These are phyloP conservation scores for Peribatodes rhomboidaria DNA, from an alignment of 2,888 invertebrate species.

Conservation along the genomic window DNA sequence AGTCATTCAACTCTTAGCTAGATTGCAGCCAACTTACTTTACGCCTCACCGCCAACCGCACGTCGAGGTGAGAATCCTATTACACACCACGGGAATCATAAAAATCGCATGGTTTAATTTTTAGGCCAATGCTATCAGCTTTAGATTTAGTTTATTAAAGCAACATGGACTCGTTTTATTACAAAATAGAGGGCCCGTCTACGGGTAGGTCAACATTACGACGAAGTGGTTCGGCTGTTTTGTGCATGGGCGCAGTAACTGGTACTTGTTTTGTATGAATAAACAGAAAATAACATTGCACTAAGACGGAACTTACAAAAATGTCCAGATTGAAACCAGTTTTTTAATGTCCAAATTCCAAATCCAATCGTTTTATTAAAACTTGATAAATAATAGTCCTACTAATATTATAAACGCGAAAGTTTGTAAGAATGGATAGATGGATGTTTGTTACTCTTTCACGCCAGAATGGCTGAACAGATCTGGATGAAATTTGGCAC, in stretches of 20 bases:
- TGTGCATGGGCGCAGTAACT: conserved; percentile 29
- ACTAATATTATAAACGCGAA: no score
- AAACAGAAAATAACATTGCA: conserved; percentile 21
- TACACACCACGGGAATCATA: conserved; percentile 18
- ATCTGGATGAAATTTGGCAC: no score
- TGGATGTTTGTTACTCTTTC: no score
- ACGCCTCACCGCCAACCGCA: conserved; percentile 27
- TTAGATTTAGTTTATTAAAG: neutral
- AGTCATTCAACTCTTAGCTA: conserved; percentile 20
- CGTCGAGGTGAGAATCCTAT: conserved; percentile 21
- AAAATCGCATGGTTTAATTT: conserved; percentile 19
- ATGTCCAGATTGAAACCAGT: conserved; percentile 16
- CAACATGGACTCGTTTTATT: conserved; percentile 8
- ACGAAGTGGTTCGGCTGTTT: conserved; percentile 22
- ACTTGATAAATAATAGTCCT: neutral
- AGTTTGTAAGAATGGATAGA: no score
- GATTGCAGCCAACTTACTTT: conserved; percentile 10
- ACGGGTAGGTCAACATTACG: conserved; percentile 22
- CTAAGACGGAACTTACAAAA: conserved; percentile 19
- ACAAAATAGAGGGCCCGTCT: conserved; percentile 26
- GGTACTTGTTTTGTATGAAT: conserved; percentile 25
- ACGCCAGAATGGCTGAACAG: no score
- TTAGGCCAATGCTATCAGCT: conserved; percentile 26
- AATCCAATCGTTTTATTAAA: neutral
- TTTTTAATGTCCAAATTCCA: conserved; percentile 14